Evolutionary conservation across 2,113 vertebrate genomes (phyloP).

Genomic region (Marcusenius ussheri): DNA sequence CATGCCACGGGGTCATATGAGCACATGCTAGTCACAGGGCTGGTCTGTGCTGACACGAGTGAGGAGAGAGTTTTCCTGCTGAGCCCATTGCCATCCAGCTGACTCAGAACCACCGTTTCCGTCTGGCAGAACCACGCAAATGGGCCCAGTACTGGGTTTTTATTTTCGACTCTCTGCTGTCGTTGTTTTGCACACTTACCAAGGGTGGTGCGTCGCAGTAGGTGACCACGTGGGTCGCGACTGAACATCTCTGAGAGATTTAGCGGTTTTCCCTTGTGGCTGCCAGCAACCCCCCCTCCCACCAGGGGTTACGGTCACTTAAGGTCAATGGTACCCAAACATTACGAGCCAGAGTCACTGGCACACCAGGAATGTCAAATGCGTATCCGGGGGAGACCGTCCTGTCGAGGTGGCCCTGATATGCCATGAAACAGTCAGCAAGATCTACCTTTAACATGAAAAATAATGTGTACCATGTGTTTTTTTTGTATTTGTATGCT

Average conservation of each 20-base stretch:
- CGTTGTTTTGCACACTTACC: background rate
- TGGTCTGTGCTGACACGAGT: background rate
- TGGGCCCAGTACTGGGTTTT: background rate
- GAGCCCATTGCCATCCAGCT: background rate
- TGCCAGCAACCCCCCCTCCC: background rate
- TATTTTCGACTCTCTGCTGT: background rate
- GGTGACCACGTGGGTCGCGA: background rate
- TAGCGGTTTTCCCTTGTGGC: background rate
- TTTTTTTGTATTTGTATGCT: background rate
- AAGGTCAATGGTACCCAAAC: background rate
- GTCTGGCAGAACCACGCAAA: background rate
- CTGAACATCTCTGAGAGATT: background rate
- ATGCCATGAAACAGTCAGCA: background rate
- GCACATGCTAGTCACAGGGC: background rate
- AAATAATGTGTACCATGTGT: background rate
- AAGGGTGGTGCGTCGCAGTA: background rate
- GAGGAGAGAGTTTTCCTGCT: background rate
- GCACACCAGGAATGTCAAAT: background rate
- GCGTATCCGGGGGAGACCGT: background rate
- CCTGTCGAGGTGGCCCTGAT: background rate
- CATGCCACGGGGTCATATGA: background rate
- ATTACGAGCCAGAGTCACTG: background rate
- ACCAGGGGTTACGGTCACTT: background rate
- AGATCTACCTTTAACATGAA: background rate
- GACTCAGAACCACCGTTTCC: background rate